Evolutionary conservation across 2,888 invertebrate genomes (phyloP).

Genomic region (Periphyllus acericola): DNA sequence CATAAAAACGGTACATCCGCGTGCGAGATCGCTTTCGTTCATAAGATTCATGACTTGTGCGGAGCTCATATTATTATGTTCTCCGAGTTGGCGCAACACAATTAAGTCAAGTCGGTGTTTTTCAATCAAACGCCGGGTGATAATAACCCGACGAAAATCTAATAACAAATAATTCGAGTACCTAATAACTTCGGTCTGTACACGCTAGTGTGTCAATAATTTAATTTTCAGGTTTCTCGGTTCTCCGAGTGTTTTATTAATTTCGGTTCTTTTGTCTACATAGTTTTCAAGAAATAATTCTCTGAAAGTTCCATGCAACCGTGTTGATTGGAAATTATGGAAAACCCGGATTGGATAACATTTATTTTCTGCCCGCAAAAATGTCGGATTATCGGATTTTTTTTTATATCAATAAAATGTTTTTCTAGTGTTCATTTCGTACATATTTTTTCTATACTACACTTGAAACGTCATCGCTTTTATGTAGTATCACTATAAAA

Average conservation of each 20-base stretch:
- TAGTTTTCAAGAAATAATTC: too few relatives aligned
- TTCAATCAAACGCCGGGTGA: neutral
- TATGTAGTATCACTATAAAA: too few relatives aligned
- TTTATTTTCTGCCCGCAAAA: too few relatives aligned
- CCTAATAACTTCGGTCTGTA: neutral
- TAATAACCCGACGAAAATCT: neutral
- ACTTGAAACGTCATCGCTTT: too few relatives aligned
- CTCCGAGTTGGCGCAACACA: neutral
- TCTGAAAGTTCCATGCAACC: too few relatives aligned
- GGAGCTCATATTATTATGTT: neutral
- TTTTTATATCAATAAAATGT: too few relatives aligned
- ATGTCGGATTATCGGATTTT: too few relatives aligned
- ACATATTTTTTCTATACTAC: too few relatives aligned
- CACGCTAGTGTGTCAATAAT: neutral
- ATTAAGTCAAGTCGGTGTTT: neutral
- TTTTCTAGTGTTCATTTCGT: too few relatives aligned
- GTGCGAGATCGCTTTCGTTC: neutral
- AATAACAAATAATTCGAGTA: neutral
- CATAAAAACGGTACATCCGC: too few relatives aligned
- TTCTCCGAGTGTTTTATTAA: neutral
- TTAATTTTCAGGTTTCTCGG: neutral
- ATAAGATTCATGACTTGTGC: neutral
- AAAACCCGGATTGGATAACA: too few relatives aligned
- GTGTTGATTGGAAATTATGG: too few relatives aligned
- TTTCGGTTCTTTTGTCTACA: neutral